Evolutionary conservation across 2,888 invertebrate species (phyloP), one percentile per base, ranked within the genome.

Genomic region (Dione vanillae): DNA sequence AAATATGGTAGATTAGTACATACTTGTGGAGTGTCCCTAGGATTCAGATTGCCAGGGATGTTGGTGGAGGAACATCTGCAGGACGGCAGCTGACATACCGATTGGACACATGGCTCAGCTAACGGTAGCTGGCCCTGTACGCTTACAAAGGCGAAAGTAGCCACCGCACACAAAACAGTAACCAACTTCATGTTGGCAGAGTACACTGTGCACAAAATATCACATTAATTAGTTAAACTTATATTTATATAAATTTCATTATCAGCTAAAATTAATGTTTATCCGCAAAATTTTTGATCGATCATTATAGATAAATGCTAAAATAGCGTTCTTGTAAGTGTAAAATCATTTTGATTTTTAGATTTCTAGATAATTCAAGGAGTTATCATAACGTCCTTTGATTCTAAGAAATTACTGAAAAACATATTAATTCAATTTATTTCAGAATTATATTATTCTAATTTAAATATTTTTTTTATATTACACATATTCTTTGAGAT

Each of bases 21-120:
- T 64, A 64, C 64, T 14, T 64, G 64, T 51, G 64, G 64, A 12
- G 64, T 64, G 14, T 64, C 64, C 19, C 64, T 67, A 0, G 80
- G 69, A 12, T 75, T 65, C 43, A 94, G 78, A 3, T 78, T 81
- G 65, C 84, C 90, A 19, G 94, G 94, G 69, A 90, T 87, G 6
- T 80, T 78, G 0, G 83, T 82, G 6, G 82, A 79, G 3, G 90
- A 85, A 76, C 94, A 94, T 59, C 87, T 83, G 77, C 94, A 94
- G 67, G 84, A 76, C 1, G 94, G 94, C 20, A 90, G 79, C 58
- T 83, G 77, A 76, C 94, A 94, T 20, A 77, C 75, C 40, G 77
- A 76, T n/a, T 76, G 62, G 71, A 82, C 74, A 75, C 90, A 89
- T 54, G 77, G 66, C 35, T 79, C 72, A 16, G 85, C 84, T 51